Percentiles rank a stretch among this genome's conserved stretches.
Conservation (phyloP, 2,797 vertebrate species). For the Bucorvus abyssinicus region DNA sequence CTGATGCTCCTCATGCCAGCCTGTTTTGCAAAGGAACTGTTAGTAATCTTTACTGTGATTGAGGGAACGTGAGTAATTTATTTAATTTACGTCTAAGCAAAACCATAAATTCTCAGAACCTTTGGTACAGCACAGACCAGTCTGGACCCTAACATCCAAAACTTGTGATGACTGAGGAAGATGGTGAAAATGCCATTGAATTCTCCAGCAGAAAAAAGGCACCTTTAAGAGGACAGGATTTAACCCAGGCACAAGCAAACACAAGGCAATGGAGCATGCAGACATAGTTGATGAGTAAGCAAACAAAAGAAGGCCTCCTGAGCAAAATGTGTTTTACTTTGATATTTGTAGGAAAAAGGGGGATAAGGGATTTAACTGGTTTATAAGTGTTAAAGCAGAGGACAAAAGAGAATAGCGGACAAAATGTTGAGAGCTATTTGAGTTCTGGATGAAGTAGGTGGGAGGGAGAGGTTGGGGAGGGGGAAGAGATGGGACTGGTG, state of each 20-base stretch:
- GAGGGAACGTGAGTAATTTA: not conserved
- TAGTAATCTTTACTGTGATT: not conserved
- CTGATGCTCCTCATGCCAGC: not conserved
- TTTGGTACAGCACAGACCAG: not conserved
- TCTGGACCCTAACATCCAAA: not conserved
- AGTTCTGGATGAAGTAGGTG: not conserved
- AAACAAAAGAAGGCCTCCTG: not conserved
- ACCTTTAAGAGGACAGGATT: not conserved
- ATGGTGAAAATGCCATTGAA: not conserved
- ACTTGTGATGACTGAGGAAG: not conserved
- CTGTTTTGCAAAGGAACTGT: not conserved
- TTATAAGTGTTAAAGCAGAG: not conserved
- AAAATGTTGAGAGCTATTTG: not conserved
- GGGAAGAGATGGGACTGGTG: not conserved
- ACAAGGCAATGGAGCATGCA: not conserved
- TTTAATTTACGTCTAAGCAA: not conserved
- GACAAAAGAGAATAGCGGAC: not conserved
- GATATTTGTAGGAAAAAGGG: not conserved
- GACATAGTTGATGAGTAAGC: not conserved
- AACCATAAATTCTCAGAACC: not conserved
- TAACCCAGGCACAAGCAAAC: not conserved
- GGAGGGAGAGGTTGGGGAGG: not conserved
- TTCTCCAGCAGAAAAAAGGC: not conserved
- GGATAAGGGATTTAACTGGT: not conserved
- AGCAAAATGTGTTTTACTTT: conserved; percentile 48